A percentile compares a stretch with the other conserved stretches of the same genome.
Evolutionary conservation across 1,140 invertebrate species (phyloP).

Genomic region (Papilio polytes): DNA sequence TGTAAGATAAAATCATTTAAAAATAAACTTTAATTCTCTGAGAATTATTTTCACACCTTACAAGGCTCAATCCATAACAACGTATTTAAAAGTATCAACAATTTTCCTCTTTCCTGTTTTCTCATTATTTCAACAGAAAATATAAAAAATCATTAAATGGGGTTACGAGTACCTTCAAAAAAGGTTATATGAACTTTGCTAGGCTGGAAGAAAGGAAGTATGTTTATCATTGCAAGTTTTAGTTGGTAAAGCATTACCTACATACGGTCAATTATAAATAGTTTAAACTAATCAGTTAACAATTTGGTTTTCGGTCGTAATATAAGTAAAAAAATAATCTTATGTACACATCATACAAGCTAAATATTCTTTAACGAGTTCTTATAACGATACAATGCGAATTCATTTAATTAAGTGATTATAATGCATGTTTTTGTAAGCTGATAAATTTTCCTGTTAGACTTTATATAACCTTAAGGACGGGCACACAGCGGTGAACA

Average conservation of each 20-base stretch:
- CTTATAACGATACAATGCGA: background rate
- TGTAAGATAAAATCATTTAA: slow-evolving; percentile 4
- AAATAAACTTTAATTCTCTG: slow-evolving; percentile 7
- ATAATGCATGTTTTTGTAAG: slow-evolving; percentile 1
- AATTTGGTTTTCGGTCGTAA: too few relatives aligned
- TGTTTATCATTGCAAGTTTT: too few relatives aligned
- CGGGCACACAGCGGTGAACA: background rate
- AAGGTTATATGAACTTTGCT: background rate
- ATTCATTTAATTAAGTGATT: slow-evolving; percentile 3
- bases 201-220: too few relatives aligned
- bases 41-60: background rate
- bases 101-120: slow-evolving; percentile 18
- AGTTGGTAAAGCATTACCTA: too few relatives aligned
- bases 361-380: background rate
- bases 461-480: slow-evolving; percentile 20
- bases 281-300: too few relatives aligned
- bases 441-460: background rate
- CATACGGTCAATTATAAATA: too few relatives aligned
- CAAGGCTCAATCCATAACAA: background rate
- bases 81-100: background rate
- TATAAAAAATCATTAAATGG: background rate
- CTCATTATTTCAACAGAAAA: background rate
- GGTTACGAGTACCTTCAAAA: background rate
- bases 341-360: too few relatives aligned
- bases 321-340: too few relatives aligned